These are phyloP conservation scores for Theropithecus gelada DNA, from an alignment of 2,113 vertebrate genomes.

Conservation along the genomic window DNA sequence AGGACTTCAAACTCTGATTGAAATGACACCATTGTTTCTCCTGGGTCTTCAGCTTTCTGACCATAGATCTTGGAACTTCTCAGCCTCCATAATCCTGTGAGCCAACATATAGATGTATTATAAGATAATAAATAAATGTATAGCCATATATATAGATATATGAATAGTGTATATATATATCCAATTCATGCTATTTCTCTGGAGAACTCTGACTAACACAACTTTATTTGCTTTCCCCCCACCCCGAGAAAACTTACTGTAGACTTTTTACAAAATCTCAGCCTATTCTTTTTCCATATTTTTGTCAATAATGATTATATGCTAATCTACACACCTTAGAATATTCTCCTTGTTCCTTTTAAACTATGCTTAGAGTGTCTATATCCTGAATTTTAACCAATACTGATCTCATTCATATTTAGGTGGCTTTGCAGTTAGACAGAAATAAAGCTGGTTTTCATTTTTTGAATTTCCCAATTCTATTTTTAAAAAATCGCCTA, in stretches of 20 bases:
- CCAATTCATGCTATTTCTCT: not conserved
- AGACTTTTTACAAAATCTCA: not conserved
- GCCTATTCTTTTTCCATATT: not conserved
- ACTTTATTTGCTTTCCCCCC: not conserved
- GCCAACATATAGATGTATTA: not conserved
- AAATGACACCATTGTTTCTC: not conserved
- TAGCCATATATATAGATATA: not conserved
- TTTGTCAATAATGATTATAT: not conserved
- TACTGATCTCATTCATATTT: not conserved
- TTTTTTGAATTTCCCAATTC: not conserved
- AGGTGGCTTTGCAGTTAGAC: not conserved
- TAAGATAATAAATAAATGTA: not conserved
- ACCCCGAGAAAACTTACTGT: not conserved
- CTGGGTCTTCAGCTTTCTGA: not conserved
- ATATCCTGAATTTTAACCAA: not conserved
- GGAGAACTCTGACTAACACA: not conserved
- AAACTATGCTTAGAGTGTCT: not conserved
- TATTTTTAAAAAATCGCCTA: constrained; percentile 8
- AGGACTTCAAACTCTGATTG: not conserved
- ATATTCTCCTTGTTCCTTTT: not conserved
- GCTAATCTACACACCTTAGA: not conserved
- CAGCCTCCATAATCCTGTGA: not conserved
- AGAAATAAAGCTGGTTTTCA: not conserved
- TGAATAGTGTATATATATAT: not conserved
- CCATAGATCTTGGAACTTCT: not conserved